Conservation (phyloP, 2,113 vertebrate species). For the Pontoporia blainvillei region DNA sequence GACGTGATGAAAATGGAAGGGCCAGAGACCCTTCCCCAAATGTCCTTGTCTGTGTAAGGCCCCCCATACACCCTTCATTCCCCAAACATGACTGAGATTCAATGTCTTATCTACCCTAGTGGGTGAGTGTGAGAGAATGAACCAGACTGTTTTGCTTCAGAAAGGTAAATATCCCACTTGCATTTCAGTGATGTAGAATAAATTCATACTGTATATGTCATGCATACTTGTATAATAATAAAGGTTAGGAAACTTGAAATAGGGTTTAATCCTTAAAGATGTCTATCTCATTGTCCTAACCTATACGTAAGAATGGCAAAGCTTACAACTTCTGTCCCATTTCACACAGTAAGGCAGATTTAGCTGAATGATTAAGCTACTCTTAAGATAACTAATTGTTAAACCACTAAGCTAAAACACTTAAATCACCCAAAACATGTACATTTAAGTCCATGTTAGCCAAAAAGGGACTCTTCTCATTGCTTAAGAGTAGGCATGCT, state of each 20-base stretch:
- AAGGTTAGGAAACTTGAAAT: neutral
- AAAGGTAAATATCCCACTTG: neutral
- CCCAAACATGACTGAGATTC: neutral
- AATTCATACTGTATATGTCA: no score
- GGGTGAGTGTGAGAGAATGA: neutral
- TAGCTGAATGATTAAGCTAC: neutral
- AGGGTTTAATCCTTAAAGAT: neutral
- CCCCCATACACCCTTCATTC: no score
- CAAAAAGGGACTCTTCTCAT: neutral
- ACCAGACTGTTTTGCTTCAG: neutral
- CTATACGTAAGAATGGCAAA: neutral
- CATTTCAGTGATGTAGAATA: neutral
- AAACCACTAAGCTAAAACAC: neutral
- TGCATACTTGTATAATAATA: neutral
- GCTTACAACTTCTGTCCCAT: neutral
- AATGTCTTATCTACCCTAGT: no score
- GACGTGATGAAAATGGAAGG: neutral
- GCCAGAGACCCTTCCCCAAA: neutral
- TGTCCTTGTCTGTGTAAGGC: neutral
- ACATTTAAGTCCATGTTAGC: neutral
- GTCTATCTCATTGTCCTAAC: neutral
- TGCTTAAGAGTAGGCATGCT: neutral
- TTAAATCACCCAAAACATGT: neutral
- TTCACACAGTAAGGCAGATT: neutral
- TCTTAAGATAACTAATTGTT: neutral